Base-by-base conservation (phyloP, 2,113 vertebrate species). In the Vidua macroura region DNA sequence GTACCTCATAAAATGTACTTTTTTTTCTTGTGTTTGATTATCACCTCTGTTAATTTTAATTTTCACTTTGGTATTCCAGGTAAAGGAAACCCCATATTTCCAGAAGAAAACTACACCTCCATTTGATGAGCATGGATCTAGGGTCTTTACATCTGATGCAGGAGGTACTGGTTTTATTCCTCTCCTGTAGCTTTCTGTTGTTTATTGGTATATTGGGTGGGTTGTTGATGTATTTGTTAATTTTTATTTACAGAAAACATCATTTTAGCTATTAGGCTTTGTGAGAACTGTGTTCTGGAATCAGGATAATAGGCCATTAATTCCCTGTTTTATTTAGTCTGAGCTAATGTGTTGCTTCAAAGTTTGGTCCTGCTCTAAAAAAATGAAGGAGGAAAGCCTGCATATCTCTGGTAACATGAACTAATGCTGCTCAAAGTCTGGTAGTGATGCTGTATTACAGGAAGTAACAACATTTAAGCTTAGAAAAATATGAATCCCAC, bases 31-130 rank as follows among this genome's bases (percentile, higher is more conserved):
- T 46, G 5, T 72, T 17, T 63, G 7, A 27, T 31, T 74, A 28
- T 75, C 16, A 44, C 15, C 15, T 48, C 14, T 59, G 13, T 22
- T 85, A 31, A 82, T 90, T 90, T 86, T 84, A 55, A 35, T 80
- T 93, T 86, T 93, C 13, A 37, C 44, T 59, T 96, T 28, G 44
- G 84, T 88, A 23, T 95, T 97, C 56, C 95, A 99, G 98, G 97
- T 99, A 83, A 99, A 99, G 84, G 99, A 99, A 91, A 98, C 98
- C 14, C 98, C 99, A 0, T 99, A 99, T 97, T 99, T 99, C 94
- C 99, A 99, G 94, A 98, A 99, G 97, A 99, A 98, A 97, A 98
- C 98, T 18, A 95, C 98, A 76, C 98, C 98, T n/a, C 98, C 98
- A 1, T 98, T 98, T 48, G 99, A 99, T 64, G 99, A 99, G 58